These are phyloP conservation scores for Dromaius novaehollandiae DNA, from an alignment of 2,113 vertebrate genomes.

Conservation along the genomic window DNA sequence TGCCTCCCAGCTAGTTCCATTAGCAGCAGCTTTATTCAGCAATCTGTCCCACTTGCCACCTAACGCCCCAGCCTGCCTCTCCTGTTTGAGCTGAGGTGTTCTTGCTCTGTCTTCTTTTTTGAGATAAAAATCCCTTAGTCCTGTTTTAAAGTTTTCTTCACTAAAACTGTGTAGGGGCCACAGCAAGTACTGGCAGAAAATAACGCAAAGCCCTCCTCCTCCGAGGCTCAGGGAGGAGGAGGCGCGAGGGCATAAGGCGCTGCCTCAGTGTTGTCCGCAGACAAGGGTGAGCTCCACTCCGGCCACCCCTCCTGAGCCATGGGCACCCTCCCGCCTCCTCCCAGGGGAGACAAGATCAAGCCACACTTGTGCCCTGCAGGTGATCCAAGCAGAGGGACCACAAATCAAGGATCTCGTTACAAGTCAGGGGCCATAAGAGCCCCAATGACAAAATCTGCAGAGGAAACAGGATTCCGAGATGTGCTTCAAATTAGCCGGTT, in stretches of 20 bases:
- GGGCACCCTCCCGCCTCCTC: neutral
- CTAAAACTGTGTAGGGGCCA: neutral
- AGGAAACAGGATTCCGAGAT: neutral
- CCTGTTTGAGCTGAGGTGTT: neutral
- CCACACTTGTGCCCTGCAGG: neutral
- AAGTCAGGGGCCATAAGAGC: neutral
- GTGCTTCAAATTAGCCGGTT: neutral
- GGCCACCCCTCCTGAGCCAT: neutral
- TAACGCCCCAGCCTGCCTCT: rapidly evolving
- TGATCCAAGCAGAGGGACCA: neutral
- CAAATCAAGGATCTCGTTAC: neutral
- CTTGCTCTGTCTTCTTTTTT: neutral
- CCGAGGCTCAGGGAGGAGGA: neutral
- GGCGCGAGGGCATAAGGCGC: rapidly evolving
- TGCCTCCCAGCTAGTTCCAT: neutral
- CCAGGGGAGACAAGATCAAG: neutral
- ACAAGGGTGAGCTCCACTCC: neutral
- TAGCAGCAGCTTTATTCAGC: neutral
- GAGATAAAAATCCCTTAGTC: neutral
- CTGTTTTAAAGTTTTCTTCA: neutral
- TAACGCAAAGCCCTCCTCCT: neutral
- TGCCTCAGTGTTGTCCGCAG: neutral
- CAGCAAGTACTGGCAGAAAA: neutral
- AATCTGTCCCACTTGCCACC: neutral
- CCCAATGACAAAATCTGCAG: neutral